A percentile compares a stretch with the other conserved stretches of the same genome.
phyloP scores from a whole-genome alignment of 2,797 vertebrate species.

The Petrocephalus schoutedeni region DNA sequence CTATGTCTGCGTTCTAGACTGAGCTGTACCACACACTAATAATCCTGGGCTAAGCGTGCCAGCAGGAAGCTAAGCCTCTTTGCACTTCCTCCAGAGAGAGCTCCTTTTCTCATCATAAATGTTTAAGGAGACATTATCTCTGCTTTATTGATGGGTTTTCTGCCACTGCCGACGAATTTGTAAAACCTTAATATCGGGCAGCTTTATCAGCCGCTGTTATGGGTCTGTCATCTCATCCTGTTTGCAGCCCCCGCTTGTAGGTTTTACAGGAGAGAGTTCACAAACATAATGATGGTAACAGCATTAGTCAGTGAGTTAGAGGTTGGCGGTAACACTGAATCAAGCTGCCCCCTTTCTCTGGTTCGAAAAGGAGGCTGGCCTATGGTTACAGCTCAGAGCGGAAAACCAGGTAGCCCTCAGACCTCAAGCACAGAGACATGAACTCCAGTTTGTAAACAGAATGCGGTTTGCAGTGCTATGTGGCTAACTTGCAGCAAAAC shows the following conservation, averaged over 20 bases:
- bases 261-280: background rate
- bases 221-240: background rate
- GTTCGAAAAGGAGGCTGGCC: background rate
- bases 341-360: background rate
- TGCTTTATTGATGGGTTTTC: background rate
- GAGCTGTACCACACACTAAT: background rate
- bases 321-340: background rate
- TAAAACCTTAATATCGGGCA: background rate
- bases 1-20: background rate
- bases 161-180: background rate
- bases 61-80: background rate
- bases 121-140: background rate
- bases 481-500: background rate
- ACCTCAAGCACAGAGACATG: background rate
- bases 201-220: background rate
- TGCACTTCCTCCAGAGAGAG: background rate
- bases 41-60: background rate
- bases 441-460: background rate
- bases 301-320: background rate
- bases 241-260: background rate
- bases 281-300: background rate
- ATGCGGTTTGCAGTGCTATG: background rate
- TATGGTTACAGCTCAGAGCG: background rate
- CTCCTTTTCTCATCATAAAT: background rate
- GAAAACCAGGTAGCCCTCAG: background rate